phyloP scores from a whole-genome alignment of 53 echinoderm and acorn worm species.

The Pentamera pediparva region DNA sequence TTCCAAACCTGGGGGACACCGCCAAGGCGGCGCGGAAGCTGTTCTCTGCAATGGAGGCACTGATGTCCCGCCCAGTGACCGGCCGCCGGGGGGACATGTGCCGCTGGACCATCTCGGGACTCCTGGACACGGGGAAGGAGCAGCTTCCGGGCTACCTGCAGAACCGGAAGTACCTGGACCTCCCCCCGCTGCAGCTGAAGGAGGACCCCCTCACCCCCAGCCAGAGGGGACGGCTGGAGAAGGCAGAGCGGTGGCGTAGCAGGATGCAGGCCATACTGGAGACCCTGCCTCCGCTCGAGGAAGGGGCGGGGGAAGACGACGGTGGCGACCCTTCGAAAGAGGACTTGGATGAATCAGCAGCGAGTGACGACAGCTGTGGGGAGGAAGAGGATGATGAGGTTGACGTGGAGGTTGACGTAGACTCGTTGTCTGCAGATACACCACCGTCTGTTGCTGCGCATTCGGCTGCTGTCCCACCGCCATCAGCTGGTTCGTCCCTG shows the following conservation, averaged over 20 bases:
- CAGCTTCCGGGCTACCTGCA: slow-evolving; percentile 11
- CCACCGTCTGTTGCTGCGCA: too few species aligned
- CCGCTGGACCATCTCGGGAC: slow-evolving; percentile 18
- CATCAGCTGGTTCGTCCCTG: neutral
- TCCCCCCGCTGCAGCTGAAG: neutral
- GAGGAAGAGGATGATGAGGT: neutral
- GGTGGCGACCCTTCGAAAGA: slow-evolving; percentile 24
- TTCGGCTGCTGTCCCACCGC: too few species aligned
- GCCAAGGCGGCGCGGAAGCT: slow-evolving; percentile 18
- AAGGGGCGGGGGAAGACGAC: slow-evolving; percentile 8
- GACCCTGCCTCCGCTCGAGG: neutral
- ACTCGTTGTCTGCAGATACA: neutral
- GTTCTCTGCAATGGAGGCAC: neutral
- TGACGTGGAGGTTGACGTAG: neutral
- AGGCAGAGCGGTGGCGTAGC: slow-evolving; percentile 9
- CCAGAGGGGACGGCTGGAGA: neutral
- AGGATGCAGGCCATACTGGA: neutral
- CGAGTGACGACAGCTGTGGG: neutral
- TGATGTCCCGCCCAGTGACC: neutral
- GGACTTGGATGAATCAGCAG: slow-evolving; percentile 4
- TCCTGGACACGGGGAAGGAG: neutral
- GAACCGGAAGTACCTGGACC: neutral
- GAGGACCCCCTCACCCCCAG: neutral
- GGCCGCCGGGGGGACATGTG: neutral
- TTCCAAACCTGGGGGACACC: neutral